Evolutionary conservation across 2,113 vertebrate species (phyloP), one percentile per base, ranked within the genome.

Genomic region (Nipponia nippon): DNA sequence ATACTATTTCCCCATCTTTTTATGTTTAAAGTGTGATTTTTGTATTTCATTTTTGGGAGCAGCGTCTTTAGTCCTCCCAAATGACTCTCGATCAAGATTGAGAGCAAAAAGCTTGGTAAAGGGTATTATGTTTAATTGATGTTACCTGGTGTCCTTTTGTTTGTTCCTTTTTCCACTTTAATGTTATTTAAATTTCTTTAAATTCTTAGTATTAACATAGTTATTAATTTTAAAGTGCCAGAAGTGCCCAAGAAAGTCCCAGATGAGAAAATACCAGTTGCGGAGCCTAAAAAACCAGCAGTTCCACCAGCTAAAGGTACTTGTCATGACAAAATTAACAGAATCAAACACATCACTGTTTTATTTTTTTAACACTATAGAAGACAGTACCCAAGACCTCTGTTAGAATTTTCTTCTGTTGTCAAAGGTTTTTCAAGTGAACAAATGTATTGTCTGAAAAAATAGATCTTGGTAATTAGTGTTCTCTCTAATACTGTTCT

Each of bases 221-320:
- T 42, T 65, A 16, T 65, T 75, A 77, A 89, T 87, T 98, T 97
- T 79, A 91, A 95, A 98, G 97, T 97, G 78, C 93, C 96, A 82
- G 97, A 98, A 93, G 94, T 96, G 59, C 92, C 84, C 81, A 98
- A 97, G 96, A 94, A 96, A 91, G 86, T 87, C n/a, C 32, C 71
- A 67, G 97, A 97, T 67, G 97, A 98, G 89, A 97, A 98, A 94
- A 49, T 95, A 87, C 36, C 56, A 15, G 66, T 75, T 56, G 40
- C 2, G 7, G 83, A 96, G 73, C 96, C 97, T 95, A 97, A 97
- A 84, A 98, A 98, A 70, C 16, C 91, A 83, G 97, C 93, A 91
- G 49, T 77, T 79, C 93, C 69, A 84, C 36, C 96, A 91, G 62
- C 87, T 52, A 96, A 97, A 98, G 97, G 97, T 98, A 98, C 44